A percentile compares a stretch with the other conserved stretches of the same genome.
These are phyloP conservation scores for Microdon myrmicae DNA, from an alignment of 2,888 invertebrate species.

Conservation along the genomic window DNA sequence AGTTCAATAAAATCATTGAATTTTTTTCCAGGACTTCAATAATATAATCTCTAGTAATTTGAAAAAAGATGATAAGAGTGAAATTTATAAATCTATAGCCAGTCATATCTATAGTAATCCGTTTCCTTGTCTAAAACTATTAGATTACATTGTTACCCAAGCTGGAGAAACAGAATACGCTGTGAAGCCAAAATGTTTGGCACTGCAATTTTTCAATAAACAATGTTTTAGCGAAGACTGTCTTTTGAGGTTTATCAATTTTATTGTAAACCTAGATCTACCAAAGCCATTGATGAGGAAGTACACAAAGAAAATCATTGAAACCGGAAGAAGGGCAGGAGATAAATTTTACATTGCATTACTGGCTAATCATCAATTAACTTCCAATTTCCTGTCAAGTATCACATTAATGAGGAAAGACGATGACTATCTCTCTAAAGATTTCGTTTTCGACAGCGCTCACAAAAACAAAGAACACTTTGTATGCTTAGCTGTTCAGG, in stretches of 20 bases:
- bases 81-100: slow-evolving; percentile 9
- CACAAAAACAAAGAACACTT: slow-evolving; percentile 57
- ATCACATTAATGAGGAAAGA: slow-evolving; percentile 32
- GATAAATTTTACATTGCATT: slow-evolving; percentile 56
- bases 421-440: slow-evolving; percentile 54
- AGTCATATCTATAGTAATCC: slow-evolving; percentile 20
- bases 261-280: slow-evolving; percentile 21
- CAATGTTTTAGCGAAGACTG: slow-evolving; percentile 6
- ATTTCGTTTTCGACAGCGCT: slow-evolving; percentile 57
- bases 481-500: slow-evolving; percentile 56
- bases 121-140: slow-evolving; percentile 12
- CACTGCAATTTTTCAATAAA: slow-evolving; percentile 20
- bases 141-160: slow-evolving; percentile 5
- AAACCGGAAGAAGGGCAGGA: slow-evolving; percentile 8
- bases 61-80: slow-evolving; percentile 1
- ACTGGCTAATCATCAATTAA: slow-evolving; percentile 25
- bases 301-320: slow-evolving; percentile 3
- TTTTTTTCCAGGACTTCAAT: slow-evolving; percentile 17
- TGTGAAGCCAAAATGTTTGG: slow-evolving; percentile 3
- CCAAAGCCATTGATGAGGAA: slow-evolving; percentile 3
- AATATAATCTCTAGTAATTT: neutral
- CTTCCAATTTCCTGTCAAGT: slow-evolving; percentile 5
- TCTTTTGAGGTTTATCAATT: slow-evolving; percentile 28
- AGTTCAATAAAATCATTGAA: neutral
- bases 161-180: slow-evolving; percentile 2